These are phyloP conservation scores for Chorisops tibialis DNA, from an alignment of 2,888 invertebrate species.

Conservation along the genomic window DNA sequence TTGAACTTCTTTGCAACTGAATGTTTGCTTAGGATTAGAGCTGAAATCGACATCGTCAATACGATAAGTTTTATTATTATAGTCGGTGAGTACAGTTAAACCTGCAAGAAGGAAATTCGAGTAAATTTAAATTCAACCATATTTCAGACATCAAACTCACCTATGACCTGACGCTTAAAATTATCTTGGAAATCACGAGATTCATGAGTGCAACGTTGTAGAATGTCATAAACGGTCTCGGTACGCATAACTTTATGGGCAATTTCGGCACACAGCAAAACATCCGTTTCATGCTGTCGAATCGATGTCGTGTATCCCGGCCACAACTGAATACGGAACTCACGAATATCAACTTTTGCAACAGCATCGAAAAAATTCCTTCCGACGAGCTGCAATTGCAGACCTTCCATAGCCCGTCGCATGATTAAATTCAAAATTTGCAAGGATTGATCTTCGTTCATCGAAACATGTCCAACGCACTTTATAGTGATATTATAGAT, in stretches of 20 bases:
- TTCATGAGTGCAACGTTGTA: slow-evolving; percentile 56
- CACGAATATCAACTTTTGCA: slow-evolving; percentile 61
- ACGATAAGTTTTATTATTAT: slow-evolving; percentile 63
- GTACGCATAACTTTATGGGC: slow-evolving; percentile 79
- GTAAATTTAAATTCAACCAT: neutral
- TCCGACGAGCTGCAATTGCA: slow-evolving; percentile 67
- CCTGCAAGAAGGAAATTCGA: slow-evolving; percentile 34
- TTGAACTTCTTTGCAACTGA: slow-evolving; percentile 59
- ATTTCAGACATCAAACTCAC: slow-evolving; percentile 37
- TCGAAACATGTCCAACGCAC: slow-evolving; percentile 61
- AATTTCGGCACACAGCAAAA: slow-evolving; percentile 77
- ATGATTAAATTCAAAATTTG: slow-evolving; percentile 79
- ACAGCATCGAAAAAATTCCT: slow-evolving; percentile 70
- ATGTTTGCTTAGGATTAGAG: slow-evolving; percentile 60
- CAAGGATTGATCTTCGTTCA: slow-evolving; percentile 66
- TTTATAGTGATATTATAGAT: slow-evolving; percentile 57
- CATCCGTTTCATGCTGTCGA: slow-evolving; percentile 71
- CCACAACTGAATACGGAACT: slow-evolving; percentile 72
- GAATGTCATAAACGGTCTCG: slow-evolving; percentile 68
- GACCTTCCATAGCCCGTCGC: slow-evolving; percentile 56
- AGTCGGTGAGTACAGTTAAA: slow-evolving; percentile 65
- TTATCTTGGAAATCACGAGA: slow-evolving; percentile 56
- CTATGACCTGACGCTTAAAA: slow-evolving; percentile 57
- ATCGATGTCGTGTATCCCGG: slow-evolving; percentile 82
- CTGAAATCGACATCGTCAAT: slow-evolving; percentile 72